These are phyloP conservation scores for Globodera ellingtonae DNA, from an alignment of 1,140 invertebrate genomes.

Conservation along the genomic window DNA sequence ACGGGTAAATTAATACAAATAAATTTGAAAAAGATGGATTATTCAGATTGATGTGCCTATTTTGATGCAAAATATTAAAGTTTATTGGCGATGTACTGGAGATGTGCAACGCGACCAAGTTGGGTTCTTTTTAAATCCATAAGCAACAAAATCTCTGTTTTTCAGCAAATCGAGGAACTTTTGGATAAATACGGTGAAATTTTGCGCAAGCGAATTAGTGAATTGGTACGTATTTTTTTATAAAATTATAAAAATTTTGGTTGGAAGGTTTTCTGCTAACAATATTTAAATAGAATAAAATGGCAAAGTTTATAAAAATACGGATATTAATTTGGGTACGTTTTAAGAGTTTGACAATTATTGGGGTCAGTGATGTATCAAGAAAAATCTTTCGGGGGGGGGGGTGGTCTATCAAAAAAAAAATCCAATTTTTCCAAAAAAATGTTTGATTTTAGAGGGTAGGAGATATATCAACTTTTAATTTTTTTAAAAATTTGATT, in stretches of 20 bases:
- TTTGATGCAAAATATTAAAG: slow-evolving; percentile 36
- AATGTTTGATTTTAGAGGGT: no score
- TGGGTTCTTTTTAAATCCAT: background rate
- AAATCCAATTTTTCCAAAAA: no score
- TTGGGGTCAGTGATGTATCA: no score
- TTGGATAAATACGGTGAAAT: slow-evolving; percentile 17
- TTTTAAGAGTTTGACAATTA: no score
- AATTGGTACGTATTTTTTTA: slow-evolving; percentile 7
- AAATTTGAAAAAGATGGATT: background rate
- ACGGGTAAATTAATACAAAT: no score
- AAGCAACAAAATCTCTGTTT: background rate
- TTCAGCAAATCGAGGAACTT: slow-evolving; percentile 37
- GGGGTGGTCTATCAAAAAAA: no score
- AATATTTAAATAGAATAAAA: background rate
- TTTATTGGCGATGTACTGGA: slow-evolving; percentile 44
- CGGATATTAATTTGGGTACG: no score
- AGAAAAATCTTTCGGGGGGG: no score
- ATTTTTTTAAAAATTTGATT: background rate
- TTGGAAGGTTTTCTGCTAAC: background rate
- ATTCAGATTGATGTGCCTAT: slow-evolving; percentile 52
- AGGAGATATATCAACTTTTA: no score
- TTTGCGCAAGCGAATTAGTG: slow-evolving; percentile 20
- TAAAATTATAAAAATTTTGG: background rate
- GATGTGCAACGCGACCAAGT: slow-evolving; percentile 33
- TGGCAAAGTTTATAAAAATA: no score